Evolutionary conservation across 2,888 invertebrate genomes (phyloP).

Genomic region (Macrosoma leucophasiata): DNA sequence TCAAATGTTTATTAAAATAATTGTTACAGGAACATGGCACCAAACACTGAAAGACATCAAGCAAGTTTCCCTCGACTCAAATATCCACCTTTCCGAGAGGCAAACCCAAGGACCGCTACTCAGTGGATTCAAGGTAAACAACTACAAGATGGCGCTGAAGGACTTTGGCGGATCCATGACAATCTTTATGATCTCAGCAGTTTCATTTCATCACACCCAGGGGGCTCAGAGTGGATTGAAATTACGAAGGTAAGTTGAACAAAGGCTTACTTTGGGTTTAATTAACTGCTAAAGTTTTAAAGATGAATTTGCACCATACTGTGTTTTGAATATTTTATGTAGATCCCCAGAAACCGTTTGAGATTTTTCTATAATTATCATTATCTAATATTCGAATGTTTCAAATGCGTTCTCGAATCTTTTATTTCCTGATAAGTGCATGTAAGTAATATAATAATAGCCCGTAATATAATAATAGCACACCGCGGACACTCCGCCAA

Average conservation of each 20-base stretch:
- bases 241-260: conserved; percentile 75
- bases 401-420: too few relatives aligned
- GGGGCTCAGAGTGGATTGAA: conserved; percentile 85
- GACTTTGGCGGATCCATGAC: conserved; percentile 86
- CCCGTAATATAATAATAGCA: too few relatives aligned
- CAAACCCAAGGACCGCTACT: conserved; percentile 50
- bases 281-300: too few relatives aligned
- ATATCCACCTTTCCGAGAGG: conserved; percentile 6
- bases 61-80: conserved; percentile 9
- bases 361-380: too few relatives aligned
- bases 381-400: too few relatives aligned
- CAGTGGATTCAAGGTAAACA: conserved; percentile 80
- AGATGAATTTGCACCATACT: too few relatives aligned
- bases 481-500: too few relatives aligned
- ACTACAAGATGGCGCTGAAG: conserved; percentile 83
- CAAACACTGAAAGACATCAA: conserved; percentile 1
- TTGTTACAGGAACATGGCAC: conserved; percentile 1
- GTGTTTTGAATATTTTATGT: too few relatives aligned
- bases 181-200: conserved; percentile 89
- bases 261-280: too few relatives aligned
- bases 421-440: too few relatives aligned
- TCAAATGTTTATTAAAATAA: not conserved
- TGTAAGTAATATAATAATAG: too few relatives aligned
- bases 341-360: too few relatives aligned
- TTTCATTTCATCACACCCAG: conserved; percentile 89